Conservation (phyloP, 1,140 invertebrate genomes). For the Galendromus occidentalis region DNA sequence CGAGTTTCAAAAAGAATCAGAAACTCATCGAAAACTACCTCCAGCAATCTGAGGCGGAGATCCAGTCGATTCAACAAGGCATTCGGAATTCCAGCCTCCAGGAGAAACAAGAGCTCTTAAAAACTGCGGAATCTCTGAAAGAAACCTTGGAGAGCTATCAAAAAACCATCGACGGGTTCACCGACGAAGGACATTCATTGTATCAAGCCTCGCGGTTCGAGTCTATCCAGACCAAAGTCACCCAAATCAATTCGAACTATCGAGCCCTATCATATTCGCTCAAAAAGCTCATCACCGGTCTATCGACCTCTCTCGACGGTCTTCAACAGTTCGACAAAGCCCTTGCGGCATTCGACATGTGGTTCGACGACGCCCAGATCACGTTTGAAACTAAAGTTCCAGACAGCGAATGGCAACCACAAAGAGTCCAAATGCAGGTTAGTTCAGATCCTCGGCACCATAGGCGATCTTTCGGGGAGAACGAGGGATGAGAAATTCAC, state of each 20-base stretch:
- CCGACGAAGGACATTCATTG: constrained; percentile 67
- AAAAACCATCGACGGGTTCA: constrained; percentile 55
- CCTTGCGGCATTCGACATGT: not conserved
- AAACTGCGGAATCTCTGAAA: constrained; percentile 38
- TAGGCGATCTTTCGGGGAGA: no score
- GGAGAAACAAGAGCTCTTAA: constrained; percentile 57
- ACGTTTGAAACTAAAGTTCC: constrained; percentile 3
- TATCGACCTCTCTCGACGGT: not conserved
- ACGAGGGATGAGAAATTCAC: not conserved
- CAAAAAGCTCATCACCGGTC: constrained; percentile 23
- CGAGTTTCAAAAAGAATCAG: constrained; percentile 58
- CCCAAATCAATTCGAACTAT: constrained; percentile 65
- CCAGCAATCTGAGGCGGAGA: constrained; percentile 51
- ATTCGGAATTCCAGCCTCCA: constrained; percentile 51
- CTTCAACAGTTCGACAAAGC: not conserved
- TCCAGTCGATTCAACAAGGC: constrained; percentile 45
- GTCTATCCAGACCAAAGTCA: constrained; percentile 61
- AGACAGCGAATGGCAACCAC: not conserved
- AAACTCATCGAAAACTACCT: constrained; percentile 65
- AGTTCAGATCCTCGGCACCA: no score
- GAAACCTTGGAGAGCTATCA: constrained; percentile 52
- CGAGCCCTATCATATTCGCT: constrained; percentile 43
- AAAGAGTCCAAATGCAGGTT: not conserved
- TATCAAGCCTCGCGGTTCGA: constrained; percentile 63
- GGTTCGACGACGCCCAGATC: not conserved